Evolutionary conservation across 2,888 invertebrate species (phyloP).

Genomic region (Zhuqinia jingwanae): DNA sequence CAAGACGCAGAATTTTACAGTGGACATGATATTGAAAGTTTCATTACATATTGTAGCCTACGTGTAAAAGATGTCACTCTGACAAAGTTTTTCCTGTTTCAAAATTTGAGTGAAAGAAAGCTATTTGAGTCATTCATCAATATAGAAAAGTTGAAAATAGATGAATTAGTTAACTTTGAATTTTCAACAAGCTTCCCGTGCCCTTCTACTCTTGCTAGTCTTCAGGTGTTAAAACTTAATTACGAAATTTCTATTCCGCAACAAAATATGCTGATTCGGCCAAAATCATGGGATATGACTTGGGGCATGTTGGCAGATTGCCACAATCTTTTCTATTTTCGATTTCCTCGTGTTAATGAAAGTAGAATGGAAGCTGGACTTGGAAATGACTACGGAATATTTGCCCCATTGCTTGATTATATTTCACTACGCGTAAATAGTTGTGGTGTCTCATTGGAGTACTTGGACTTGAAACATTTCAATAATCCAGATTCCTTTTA

Average conservation of each 20-base stretch:
- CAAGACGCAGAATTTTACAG: slow-evolving; percentile 23
- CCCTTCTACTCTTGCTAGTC: slow-evolving; percentile 20
- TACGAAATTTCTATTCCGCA: slow-evolving; percentile 27
- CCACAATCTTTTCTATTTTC: slow-evolving; percentile 41
- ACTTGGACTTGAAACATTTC: slow-evolving; percentile 51
- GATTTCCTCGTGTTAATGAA: slow-evolving; percentile 48
- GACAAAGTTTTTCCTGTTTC: slow-evolving; percentile 50
- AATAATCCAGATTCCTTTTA: slow-evolving; percentile 43
- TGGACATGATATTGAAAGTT: neutral
- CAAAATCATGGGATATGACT: slow-evolving; percentile 50
- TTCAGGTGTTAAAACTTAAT: slow-evolving; percentile 54
- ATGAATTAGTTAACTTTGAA: neutral
- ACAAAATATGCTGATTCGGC: slow-evolving; percentile 6
- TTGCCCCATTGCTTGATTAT: slow-evolving; percentile 51
- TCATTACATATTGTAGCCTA: neutral
- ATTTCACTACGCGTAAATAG: neutral
- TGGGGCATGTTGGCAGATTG: slow-evolving; percentile 56
- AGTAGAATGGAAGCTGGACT: neutral
- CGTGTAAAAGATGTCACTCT: slow-evolving; percentile 31
- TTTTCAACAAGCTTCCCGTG: neutral
- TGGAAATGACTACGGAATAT: slow-evolving; percentile 15
- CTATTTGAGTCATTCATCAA: slow-evolving; percentile 38
- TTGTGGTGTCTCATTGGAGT: slow-evolving; percentile 27
- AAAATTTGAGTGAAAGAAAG: neutral
- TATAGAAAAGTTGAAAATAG: slow-evolving; percentile 40